Conservation (phyloP, 2,113 vertebrate genomes). For the Jaculus jaculus region DNA sequence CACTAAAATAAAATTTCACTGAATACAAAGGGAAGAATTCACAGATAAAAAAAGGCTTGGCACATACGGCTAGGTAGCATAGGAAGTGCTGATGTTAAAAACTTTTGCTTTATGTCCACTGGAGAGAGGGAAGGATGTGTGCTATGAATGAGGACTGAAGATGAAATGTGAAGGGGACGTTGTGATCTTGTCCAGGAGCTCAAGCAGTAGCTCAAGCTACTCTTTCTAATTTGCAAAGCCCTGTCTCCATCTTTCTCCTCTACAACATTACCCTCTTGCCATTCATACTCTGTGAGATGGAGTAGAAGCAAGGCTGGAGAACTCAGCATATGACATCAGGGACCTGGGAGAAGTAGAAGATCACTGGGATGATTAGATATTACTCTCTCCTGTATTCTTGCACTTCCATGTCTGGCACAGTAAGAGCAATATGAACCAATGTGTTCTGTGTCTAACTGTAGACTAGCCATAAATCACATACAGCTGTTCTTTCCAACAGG, state of each 20-base stretch:
- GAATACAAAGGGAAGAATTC: neutral
- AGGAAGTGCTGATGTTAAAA: rapidly evolving
- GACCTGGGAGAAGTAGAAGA: too few species aligned
- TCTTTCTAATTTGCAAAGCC: too few species aligned
- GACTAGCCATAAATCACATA: too few species aligned
- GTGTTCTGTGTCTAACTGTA: rapidly evolving
- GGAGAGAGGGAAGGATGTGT: too few species aligned
- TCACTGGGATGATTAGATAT: too few species aligned
- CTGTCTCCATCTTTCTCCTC: neutral
- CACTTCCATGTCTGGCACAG: neutral
- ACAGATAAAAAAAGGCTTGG: too few species aligned
- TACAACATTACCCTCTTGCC: neutral
- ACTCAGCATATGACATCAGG: neutral
- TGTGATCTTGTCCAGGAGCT: neutral
- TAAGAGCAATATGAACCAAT: rapidly evolving
- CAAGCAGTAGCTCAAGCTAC: rapidly evolving
- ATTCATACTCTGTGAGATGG: neutral
- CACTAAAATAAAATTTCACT: neutral
- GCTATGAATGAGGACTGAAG: neutral
- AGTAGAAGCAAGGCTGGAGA: too few species aligned
- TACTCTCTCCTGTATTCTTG: rapidly evolving
- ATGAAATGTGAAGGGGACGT: neutral
- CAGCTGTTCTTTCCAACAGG: neutral
- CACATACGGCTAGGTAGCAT: rapidly evolving
- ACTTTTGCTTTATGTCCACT: neutral